Base-by-base conservation (phyloP, 2,797 vertebrate genomes). In the Chaenodraco wilsoni region DNA sequence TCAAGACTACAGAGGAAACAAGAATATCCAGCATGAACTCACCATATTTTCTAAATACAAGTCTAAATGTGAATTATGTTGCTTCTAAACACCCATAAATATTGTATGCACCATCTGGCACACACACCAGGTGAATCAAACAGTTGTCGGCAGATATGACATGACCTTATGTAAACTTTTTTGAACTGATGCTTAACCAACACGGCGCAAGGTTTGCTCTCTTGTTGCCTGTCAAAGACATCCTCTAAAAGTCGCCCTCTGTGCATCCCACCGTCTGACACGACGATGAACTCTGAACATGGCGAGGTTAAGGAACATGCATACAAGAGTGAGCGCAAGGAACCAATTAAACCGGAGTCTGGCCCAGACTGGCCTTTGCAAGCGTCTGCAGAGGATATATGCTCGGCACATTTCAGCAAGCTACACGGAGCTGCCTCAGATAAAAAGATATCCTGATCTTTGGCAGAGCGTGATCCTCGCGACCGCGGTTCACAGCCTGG, bases 371-470 rank as follows among this genome's bases (percentile, higher is more conserved):
- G 49, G 81, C 56, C 73, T 65, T 67, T 33, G 70, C 77, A 81
- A 10, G 19, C 52, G 59, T 66, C 65, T 76, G 65, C 59, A 54
- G 74, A 76, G 76, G 73, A 88, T 69, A 77, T 6, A 57, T 31
- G 33, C 65, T 14, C 21, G 31, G 61, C 72, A 65, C 58, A 69
- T 45, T 71, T 67, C 65, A 62, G 74, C 68, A 31, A 59, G 74
- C 65, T 58, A 69, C 64, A 11, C 62, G 59, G 73, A 84, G 80
- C 78, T 21, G 52, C 44, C 43, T 65, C 61, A 83, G 83, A 87
- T 82, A 67, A 61, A 49, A 72, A 86, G 72, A 84, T 61, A 79
- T 81, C 79, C 76, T 71, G 76, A 86, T 84, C 74, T 80, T 65
- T 73, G 5, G 1, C 74, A 78, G 81, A 78, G 81, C 84, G 77